These are phyloP conservation scores for Piaya cayana DNA, from an alignment of 2,113 vertebrate species.

Conservation along the genomic window DNA sequence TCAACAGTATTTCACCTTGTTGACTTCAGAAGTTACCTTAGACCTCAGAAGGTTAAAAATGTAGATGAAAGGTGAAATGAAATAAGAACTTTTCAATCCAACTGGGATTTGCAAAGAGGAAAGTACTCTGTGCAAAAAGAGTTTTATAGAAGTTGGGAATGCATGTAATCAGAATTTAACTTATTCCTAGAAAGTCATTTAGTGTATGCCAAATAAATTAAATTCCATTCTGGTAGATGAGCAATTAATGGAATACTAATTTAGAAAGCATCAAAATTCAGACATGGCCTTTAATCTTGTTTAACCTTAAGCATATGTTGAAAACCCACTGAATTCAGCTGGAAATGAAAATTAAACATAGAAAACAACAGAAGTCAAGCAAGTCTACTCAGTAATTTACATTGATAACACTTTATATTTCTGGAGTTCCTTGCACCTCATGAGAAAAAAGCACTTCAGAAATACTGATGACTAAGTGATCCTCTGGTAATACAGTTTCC, in stretches of 20 bases:
- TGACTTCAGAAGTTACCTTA: slow-evolving; percentile 46
- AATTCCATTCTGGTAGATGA: slow-evolving; percentile 19
- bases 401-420: background rate
- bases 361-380: background rate
- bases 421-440: background rate
- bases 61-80: slow-evolving; percentile 19
- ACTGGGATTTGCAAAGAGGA: slow-evolving; percentile 5
- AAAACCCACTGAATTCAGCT: background rate
- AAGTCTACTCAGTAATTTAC: background rate
- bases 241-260: slow-evolving; percentile 10
- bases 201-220: slow-evolving; percentile 36
- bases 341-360: background rate
- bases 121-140: background rate
- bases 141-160: background rate
- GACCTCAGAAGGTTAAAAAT: slow-evolving; percentile 42
- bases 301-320: slow-evolving; percentile 29
- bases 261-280: slow-evolving; percentile 11
- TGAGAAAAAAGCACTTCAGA: background rate
- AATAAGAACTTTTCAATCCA: background rate
- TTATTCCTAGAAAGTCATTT: slow-evolving; percentile 40
- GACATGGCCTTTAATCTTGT: background rate
- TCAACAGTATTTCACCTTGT: slow-evolving; percentile 8
- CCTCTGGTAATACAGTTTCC: background rate
- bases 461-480: background rate
- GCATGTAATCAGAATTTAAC: slow-evolving; percentile 12